Conservation (phyloP, 2,113 vertebrate genomes). For the Gavia stellata region DNA sequence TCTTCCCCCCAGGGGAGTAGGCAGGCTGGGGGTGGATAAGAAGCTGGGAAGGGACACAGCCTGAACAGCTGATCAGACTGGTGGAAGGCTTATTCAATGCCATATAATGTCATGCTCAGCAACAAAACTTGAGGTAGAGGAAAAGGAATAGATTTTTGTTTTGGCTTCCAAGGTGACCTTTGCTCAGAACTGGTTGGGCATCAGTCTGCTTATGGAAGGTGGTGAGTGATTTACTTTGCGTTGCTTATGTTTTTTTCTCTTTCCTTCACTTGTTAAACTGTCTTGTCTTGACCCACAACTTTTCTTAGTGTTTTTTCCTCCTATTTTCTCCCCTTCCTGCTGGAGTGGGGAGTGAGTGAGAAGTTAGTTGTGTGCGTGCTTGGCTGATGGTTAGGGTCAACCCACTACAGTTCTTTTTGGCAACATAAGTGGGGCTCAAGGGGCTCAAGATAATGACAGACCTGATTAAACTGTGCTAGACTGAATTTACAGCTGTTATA, state of each 20-base stretch:
- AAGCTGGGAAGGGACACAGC: background rate
- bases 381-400: background rate
- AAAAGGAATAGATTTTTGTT: background rate
- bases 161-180: background rate
- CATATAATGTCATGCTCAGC: background rate
- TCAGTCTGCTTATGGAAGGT: background rate
- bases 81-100: too few species aligned
- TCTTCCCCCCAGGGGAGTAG: background rate
- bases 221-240: background rate
- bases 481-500: background rate
- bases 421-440: background rate
- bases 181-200: background rate
- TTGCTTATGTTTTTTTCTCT: background rate
- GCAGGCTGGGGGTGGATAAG: background rate
- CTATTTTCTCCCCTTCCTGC: rapidly evolving
- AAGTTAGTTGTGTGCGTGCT: background rate
- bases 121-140: background rate
- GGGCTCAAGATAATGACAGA: background rate
- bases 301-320: background rate
- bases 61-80: background rate
- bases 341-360: background rate
- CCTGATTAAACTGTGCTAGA: background rate
- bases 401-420: background rate
- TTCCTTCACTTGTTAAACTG: background rate
- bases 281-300: background rate